Evolutionary conservation across 2,888 invertebrate species (phyloP), one percentile per base, ranked within the genome.

Genomic region (Chymomyza amoena): DNA sequence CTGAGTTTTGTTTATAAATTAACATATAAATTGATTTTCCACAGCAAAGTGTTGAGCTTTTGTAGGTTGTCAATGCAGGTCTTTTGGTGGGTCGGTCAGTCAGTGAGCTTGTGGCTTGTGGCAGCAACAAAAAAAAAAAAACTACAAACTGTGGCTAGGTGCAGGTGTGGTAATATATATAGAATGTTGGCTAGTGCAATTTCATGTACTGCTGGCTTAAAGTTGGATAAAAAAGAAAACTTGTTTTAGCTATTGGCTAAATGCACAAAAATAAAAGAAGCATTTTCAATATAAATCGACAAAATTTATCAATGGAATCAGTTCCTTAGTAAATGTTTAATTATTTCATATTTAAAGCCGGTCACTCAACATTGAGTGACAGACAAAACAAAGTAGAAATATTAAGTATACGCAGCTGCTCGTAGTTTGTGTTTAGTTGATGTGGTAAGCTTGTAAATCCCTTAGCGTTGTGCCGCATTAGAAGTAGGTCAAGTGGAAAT

Each of bases 1-100:
- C 57, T 45, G 39, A 45, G 69, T 76, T 84, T 79, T 69, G 73
- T 75, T 75, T 77, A 79, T 85, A 79, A 87, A 87, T 87, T 87
- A 87, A 87, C 87, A 87, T 87, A 87, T 87, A 87, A 87, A 87
- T 86, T 87, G 87, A 86, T 87, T 87, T 84, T 84, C 70, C 66
- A 64, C 70, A 73, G 61, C 75, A 83, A 80, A 79, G 78, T 81
- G 83, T 84, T 82, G 72, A 73, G 72, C 72, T 69, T 71, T 72
- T 77, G 73, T 77, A 79, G 69, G 75, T 73, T 82, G 79, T 76
- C 76, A 45, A 45, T 45, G 39, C 39, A 45, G 39, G 39, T 45
- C 13, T 13, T 6, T 45, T 13, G 6, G 13, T 45, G 6, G 39
- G 13, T 45, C 13, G 39, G 39, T 45, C 39, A 45, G 39, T 45